phyloP scores from a whole-genome alignment of 2,888 invertebrate genomes.

The Onthophagus sagittarius region DNA sequence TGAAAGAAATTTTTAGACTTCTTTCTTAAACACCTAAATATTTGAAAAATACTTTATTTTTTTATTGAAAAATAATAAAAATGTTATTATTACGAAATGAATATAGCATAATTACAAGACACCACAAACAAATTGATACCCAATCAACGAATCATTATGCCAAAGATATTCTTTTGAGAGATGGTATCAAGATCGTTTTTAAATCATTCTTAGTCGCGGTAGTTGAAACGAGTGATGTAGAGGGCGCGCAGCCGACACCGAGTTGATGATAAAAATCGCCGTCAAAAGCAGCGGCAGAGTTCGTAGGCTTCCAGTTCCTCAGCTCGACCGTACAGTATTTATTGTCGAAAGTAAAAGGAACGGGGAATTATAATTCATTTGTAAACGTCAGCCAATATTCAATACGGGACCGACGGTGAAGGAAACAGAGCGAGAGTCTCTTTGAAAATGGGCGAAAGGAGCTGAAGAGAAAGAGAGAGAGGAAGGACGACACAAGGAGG shows the following conservation, averaged over 20 bases:
- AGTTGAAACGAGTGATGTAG: background rate
- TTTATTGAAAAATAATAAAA: no score
- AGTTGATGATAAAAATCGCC: slow-evolving; percentile 2
- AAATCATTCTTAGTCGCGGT: background rate
- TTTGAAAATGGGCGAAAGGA: no score
- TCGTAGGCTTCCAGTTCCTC: slow-evolving; percentile 36
- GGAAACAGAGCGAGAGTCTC: background rate
- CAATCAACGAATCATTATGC: background rate
- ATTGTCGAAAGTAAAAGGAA: slow-evolving; percentile 48
- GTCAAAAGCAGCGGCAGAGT: slow-evolving; percentile 3
- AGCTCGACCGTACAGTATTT: slow-evolving; percentile 33
- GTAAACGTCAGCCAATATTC: slow-evolving; percentile 52
- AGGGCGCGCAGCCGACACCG: slow-evolving; percentile 5
- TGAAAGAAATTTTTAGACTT: background rate
- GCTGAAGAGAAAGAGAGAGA: background rate
- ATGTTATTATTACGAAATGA: no score
- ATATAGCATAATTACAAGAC: background rate
- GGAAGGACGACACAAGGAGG: background rate
- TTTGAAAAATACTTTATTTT: background rate
- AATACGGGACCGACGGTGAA: slow-evolving; percentile 42
- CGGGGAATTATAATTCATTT: slow-evolving; percentile 51
- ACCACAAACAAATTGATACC: background rate
- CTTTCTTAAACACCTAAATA: background rate
- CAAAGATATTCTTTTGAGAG: background rate
- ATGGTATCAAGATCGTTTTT: background rate